Percentiles rank a stretch among this genome's conserved stretches.
Evolutionary conservation across 2,888 invertebrate genomes (phyloP).

Genomic region (Chelonus formosanus): DNA sequence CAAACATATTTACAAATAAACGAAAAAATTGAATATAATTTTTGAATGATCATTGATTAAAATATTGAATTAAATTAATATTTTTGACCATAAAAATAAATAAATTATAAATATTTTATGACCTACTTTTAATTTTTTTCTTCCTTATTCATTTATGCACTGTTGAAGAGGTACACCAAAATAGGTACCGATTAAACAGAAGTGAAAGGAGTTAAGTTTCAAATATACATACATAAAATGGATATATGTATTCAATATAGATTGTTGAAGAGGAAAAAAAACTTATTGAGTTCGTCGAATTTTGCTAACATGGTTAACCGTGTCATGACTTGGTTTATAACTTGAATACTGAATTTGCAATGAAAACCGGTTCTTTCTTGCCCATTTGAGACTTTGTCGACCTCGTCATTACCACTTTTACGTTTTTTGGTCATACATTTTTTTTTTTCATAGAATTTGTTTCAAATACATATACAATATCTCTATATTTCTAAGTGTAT

Average conservation of each 20-base stretch:
- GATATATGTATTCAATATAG: slow-evolving; percentile 26
- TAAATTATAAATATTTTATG: slow-evolving; percentile 38
- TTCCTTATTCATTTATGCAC: slow-evolving; percentile 25
- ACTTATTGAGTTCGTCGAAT: slow-evolving; percentile 25
- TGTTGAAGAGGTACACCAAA: slow-evolving; percentile 35
- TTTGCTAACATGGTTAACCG: background rate
- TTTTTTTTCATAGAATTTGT: too few species aligned
- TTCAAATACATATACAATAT: too few species aligned
- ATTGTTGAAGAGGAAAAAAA: slow-evolving; percentile 2
- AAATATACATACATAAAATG: slow-evolving; percentile 23
- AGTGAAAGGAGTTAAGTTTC: slow-evolving; percentile 34
- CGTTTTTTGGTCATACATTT: too few species aligned
- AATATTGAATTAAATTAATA: background rate
- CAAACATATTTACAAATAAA: too few species aligned
- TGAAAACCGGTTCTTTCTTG: too few species aligned
- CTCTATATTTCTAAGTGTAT: too few species aligned
- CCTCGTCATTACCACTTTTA: too few species aligned
- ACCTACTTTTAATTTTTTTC: slow-evolving; percentile 39
- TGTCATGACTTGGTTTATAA: too few species aligned
- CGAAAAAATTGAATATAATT: too few species aligned
- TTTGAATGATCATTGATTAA: too few species aligned
- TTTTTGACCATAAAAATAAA: slow-evolving; percentile 18
- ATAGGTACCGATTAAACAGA: slow-evolving; percentile 40
- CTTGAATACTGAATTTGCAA: too few species aligned
- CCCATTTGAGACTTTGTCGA: too few species aligned